Percentiles rank a stretch among this genome's conserved stretches.
Evolutionary conservation across 92 coral and sea anemone genomes (phyloP).

Genomic region (Virgularia gustaviana): DNA sequence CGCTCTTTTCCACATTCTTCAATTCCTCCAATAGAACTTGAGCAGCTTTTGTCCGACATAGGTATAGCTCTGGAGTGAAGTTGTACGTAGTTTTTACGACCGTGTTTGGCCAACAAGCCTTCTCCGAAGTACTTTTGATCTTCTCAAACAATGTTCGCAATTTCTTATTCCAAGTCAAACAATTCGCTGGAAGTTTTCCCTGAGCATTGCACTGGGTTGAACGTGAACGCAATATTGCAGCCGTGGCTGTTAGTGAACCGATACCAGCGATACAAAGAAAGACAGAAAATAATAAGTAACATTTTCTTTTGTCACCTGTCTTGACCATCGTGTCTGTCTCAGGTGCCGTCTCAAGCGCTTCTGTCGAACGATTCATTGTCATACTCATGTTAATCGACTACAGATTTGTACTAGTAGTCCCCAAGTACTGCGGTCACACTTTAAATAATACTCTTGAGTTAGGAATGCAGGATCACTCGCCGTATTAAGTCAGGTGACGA

Average conservation of each 20-base stretch:
- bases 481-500: too few species aligned
- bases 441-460: conserved; percentile 20
- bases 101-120: too few species aligned
- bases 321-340: neutral
- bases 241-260: neutral
- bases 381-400: neutral
- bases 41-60: conserved; percentile 59
- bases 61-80: conserved; percentile 57
- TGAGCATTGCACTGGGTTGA: too few species aligned
- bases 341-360: neutral
- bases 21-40: conserved; percentile 45
- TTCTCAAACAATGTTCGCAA: neutral
- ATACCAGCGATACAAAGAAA: neutral
- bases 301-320: neutral
- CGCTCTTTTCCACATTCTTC: conserved; percentile 48
- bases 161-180: too few species aligned
- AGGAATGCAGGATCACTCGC: too few species aligned
- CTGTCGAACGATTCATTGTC: neutral
- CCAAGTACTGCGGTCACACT: too few species aligned
- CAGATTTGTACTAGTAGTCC: neutral
- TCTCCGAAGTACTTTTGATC: neutral
- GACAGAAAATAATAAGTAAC: neutral
- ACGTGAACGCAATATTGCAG: neutral
- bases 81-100: conserved; percentile 63
- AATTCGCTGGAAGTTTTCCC: too few species aligned